A percentile compares a stretch with the other conserved stretches of the same genome.
Conservation (phyloP, 2,797 vertebrate species). For the Myiotriccus ornatus region DNA sequence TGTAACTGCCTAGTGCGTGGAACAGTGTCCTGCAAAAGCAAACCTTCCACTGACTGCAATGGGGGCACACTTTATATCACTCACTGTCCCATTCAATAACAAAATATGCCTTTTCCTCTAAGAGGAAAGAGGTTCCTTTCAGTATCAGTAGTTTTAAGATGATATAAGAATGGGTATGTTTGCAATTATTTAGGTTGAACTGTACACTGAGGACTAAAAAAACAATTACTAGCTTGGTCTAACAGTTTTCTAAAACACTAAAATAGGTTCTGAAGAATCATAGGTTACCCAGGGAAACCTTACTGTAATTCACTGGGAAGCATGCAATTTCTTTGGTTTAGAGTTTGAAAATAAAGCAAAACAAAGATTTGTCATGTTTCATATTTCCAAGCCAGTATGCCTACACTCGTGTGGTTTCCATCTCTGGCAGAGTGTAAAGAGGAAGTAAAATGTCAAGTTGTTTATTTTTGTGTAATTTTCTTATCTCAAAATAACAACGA, state of each 20-base stretch:
- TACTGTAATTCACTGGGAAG: constrained; percentile 61
- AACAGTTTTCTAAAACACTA: constrained; percentile 31
- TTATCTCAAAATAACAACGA: constrained; percentile 75
- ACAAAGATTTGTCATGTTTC: constrained; percentile 71
- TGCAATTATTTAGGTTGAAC: constrained; percentile 48
- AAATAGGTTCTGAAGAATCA: constrained; percentile 37
- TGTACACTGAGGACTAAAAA: constrained; percentile 47
- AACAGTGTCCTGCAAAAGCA: neutral
- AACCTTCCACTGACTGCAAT: neutral
- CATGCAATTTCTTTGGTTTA: constrained; percentile 67
- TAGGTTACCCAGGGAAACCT: constrained; percentile 37
- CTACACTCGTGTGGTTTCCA: constrained; percentile 68
- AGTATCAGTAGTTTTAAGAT: constrained; percentile 21
- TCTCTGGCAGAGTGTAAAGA: constrained; percentile 67
- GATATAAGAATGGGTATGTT: neutral
- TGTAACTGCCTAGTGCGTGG: neutral
- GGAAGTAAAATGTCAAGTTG: constrained; percentile 76
- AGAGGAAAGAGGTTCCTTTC: neutral
- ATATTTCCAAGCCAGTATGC: constrained; percentile 60
- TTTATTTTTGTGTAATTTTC: constrained; percentile 76
- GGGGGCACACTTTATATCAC: neutral
- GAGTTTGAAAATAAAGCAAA: constrained; percentile 67
- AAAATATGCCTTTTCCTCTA: neutral
- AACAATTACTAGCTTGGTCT: constrained; percentile 43
- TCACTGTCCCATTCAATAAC: neutral